These are phyloP conservation scores for Thecophora atra DNA, from an alignment of 2,888 invertebrate genomes.

Conservation along the genomic window DNA sequence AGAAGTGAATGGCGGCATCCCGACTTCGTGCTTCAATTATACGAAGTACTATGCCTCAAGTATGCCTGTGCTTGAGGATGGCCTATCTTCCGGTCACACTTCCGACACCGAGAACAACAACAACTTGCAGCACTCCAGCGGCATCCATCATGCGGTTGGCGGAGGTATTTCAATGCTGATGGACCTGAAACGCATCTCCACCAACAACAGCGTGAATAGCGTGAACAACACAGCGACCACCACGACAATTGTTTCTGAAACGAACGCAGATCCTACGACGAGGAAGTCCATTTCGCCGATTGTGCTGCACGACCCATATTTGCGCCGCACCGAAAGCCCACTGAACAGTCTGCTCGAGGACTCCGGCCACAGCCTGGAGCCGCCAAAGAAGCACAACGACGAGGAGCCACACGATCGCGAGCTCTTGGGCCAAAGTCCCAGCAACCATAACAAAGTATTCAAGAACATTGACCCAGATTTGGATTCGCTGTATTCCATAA, in stretches of 20 bases:
- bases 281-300: conserved; percentile 44
- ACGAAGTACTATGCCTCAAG: conserved; percentile 77
- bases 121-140: conserved; percentile 46
- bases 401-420: conserved; percentile 51
- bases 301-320: conserved; percentile 44
- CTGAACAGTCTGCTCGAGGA: conserved; percentile 53
- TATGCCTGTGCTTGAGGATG: conserved; percentile 94
- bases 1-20: conserved; percentile 68
- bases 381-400: conserved; percentile 20
- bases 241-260: conserved; percentile 31
- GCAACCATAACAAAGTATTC: conserved; percentile 63
- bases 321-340: conserved; percentile 55
- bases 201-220: conserved; percentile 60
- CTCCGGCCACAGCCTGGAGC: conserved; percentile 48
- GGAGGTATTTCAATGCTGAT: conserved; percentile 63
- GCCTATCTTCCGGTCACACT: conserved; percentile 91
- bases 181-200: conserved; percentile 62
- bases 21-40: conserved; percentile 71
- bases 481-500: conserved; percentile 79
- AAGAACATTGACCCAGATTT: conserved; percentile 70
- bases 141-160: conserved; percentile 47
- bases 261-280: conserved; percentile 13
- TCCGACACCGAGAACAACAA: conserved; percentile 93
- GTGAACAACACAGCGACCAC: conserved; percentile 53
- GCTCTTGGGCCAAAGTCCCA: conserved; percentile 61